These are phyloP conservation scores for Globia sparganii DNA, from an alignment of 2,888 invertebrate species.

Conservation along the genomic window DNA sequence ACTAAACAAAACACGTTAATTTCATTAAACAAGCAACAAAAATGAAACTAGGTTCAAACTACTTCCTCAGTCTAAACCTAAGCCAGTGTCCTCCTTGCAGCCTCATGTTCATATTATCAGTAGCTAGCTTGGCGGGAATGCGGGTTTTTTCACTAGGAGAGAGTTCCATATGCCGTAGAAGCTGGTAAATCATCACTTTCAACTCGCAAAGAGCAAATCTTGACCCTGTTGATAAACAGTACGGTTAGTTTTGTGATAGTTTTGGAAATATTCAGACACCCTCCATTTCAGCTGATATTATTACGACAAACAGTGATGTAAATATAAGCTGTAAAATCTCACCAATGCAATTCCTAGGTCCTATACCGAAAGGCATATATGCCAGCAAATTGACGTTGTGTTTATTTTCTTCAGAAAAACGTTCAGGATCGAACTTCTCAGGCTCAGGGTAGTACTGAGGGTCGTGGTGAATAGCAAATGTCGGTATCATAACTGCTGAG, in stretches of 20 bases:
- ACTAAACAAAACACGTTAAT: neutral
- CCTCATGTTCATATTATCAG: slow-evolving; percentile 70
- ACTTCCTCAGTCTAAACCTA: slow-evolving; percentile 64
- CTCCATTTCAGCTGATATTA: neutral
- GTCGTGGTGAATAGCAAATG: slow-evolving; percentile 86
- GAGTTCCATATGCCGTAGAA: slow-evolving; percentile 77
- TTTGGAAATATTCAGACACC: neutral
- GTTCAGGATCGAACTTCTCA: slow-evolving; percentile 89
- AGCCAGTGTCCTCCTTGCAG: slow-evolving; percentile 80
- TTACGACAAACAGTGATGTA: neutral
- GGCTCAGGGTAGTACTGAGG: slow-evolving; percentile 89
- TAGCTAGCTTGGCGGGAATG: slow-evolving; percentile 70
- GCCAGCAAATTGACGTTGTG: slow-evolving; percentile 76
- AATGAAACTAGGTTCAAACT: neutral
- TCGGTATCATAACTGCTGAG: slow-evolving; percentile 77
- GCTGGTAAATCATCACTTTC: slow-evolving; percentile 81
- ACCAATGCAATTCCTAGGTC: slow-evolving; percentile 92
- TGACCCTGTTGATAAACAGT: slow-evolving; percentile 71
- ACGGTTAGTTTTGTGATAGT: neutral
- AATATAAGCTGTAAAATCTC: slow-evolving; percentile 26
- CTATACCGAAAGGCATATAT: slow-evolving; percentile 90
- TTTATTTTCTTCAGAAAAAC: slow-evolving; percentile 91
- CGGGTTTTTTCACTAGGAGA: slow-evolving; percentile 76
- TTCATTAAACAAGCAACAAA: neutral
- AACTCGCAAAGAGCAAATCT: slow-evolving; percentile 83